Evolutionary conservation across 2,113 vertebrate genomes (phyloP).

Genomic region (Crotalus helleri): DNA sequence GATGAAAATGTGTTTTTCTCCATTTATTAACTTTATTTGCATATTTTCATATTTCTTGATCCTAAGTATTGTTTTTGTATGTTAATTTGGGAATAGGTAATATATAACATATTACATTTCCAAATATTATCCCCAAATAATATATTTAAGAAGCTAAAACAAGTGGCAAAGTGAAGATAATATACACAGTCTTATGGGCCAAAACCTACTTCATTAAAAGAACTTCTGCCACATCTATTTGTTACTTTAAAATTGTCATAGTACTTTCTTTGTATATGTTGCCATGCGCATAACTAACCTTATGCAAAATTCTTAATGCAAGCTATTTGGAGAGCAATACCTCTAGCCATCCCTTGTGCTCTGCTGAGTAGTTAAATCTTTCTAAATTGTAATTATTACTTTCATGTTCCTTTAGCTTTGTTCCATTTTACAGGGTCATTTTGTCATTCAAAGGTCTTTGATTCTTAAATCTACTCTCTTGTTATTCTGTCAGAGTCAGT

Average conservation of each 20-base stretch:
- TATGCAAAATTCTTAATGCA: not conserved
- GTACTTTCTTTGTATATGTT: not conserved
- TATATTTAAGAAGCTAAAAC: not conserved
- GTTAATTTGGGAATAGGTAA: not conserved
- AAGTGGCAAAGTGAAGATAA: not conserved
- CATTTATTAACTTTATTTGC: not conserved
- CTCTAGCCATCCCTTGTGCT: not conserved
- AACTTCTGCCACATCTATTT: not conserved
- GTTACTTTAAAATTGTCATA: not conserved
- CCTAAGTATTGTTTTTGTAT: not conserved
- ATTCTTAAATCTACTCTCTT: not conserved
- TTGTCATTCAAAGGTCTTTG: constrained; percentile 3
- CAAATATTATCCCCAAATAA: not conserved
- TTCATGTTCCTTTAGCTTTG: constrained; percentile 18
- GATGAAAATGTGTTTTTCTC: not conserved
- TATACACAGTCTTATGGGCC: not conserved
- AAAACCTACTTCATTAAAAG: not conserved
- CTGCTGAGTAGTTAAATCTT: not conserved
- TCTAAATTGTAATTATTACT: not conserved
- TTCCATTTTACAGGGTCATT: not conserved
- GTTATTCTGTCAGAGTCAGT: not conserved
- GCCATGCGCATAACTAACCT: not conserved
- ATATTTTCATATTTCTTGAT: not conserved
- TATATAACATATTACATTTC: not conserved
- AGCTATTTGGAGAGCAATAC: not conserved